Base-by-base conservation (phyloP, 2,797 vertebrate species). In the Myotis planiceps region DNA sequence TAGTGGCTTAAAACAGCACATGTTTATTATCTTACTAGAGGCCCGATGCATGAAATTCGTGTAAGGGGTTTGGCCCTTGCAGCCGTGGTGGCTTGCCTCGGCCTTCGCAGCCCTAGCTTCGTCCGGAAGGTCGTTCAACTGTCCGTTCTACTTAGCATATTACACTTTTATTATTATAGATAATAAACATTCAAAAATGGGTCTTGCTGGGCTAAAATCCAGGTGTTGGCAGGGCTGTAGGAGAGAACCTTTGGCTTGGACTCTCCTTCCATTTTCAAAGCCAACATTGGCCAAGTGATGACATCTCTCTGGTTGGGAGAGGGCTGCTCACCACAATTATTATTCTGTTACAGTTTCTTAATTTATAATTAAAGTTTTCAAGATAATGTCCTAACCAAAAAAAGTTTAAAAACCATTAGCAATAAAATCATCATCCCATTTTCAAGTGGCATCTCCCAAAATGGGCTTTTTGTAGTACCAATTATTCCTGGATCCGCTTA, bases 21-120 rank as follows among this genome's bases (percentile, higher is more conserved):
- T 27, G 29, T 51, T 63, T 83, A 90, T 66, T 83, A 32, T 65
- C 69, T 29, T 60, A 60, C 68, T 84, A 42, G 49, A 69, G 19
- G 14, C 34, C 79, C 7, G 37, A 85, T 60, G 13, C 58, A 60
- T 2, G 4, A 60, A 60, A 60, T 60, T 29, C 14, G 58, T 60
- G 58, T 5, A 29, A 60, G 58, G 27, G 5, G 12, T 5, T 60
- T 60, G 58, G 58, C 58, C 58, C 27, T 60, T 0, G 58, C 27
- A 58, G 12, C 4, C 8, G 1, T 58, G 55, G 25, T 27, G 55
- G 55, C 55, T 58, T 58, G 25, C 25, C 25, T 27, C 10, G 5
- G 55, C 55, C 25, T 58, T 58, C 0, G 12, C 25, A 60, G 58
- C 12, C 27, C 13, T 0, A 0, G 58, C 13, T 60, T 60, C 1